Percentiles rank a stretch among this genome's conserved stretches.
These are phyloP conservation scores for Galaxea fascicularis DNA, from an alignment of 92 coral and sea anemone species.

Conservation along the genomic window DNA sequence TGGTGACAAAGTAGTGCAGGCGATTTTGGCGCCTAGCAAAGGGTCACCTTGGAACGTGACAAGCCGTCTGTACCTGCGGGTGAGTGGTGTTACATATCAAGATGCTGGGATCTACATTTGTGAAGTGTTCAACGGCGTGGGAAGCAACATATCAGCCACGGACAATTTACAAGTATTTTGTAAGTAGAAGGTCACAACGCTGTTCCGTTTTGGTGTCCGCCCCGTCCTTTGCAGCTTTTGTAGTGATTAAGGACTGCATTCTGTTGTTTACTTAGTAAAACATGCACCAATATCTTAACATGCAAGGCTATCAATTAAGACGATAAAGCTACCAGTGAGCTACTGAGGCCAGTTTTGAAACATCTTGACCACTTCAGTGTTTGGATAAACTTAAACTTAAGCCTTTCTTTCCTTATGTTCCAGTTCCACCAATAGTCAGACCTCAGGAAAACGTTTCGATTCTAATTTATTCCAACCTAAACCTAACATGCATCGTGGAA, in stretches of 20 bases:
- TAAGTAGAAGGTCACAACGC: conserved; percentile 45
- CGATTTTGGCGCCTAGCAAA: background rate
- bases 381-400: too few relatives aligned
- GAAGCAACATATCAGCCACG: conserved; percentile 12
- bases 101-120: conserved; percentile 87
- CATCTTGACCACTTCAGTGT: too few relatives aligned
- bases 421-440: conserved; percentile 6
- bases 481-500: conserved; percentile 39
- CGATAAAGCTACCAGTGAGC: too few relatives aligned
- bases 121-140: conserved; percentile 42
- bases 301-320: too few relatives aligned
- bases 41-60: conserved; percentile 51
- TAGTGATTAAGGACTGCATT: too few relatives aligned
- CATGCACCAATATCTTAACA: too few relatives aligned
- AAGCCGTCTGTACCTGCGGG: conserved; percentile 67
- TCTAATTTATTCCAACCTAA: background rate
- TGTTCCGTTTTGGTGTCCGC: too few relatives aligned
- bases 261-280: too few relatives aligned
- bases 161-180: conserved; percentile 53
- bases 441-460: background rate
- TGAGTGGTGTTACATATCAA: conserved; percentile 54
- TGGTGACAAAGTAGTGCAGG: conserved; percentile 50
- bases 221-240: too few relatives aligned
- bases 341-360: too few relatives aligned
- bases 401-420: too few relatives aligned